These are phyloP conservation scores for Mesoclemmys tuberculata DNA, from an alignment of 2,113 vertebrate species.

Conservation along the genomic window DNA sequence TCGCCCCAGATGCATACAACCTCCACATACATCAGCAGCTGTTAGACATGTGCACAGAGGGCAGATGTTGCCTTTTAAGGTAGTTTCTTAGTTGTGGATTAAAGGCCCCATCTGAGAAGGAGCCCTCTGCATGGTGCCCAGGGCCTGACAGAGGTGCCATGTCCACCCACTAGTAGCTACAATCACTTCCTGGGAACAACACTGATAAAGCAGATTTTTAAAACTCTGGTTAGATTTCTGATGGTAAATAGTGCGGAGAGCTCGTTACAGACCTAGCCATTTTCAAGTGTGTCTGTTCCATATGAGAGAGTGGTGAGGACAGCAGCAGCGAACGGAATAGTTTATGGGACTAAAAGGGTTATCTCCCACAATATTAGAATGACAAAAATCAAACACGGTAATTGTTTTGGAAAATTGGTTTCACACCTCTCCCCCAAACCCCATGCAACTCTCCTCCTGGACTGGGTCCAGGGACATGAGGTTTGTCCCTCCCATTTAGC, in stretches of 20 bases:
- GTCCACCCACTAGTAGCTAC: not conserved
- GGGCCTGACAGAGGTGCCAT: accelerated
- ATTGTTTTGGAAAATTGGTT: not conserved
- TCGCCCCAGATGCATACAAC: not conserved
- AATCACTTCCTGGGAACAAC: not conserved
- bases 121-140: not conserved
- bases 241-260: not conserved
- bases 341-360: no score
- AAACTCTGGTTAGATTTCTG: accelerated
- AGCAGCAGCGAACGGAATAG: not conserved
- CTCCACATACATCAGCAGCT: not conserved
- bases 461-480: not conserved
- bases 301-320: not conserved
- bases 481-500: not conserved
- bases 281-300: not conserved
- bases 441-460: not conserved
- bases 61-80: not conserved
- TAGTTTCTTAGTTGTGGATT: not conserved
- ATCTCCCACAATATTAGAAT: not conserved
- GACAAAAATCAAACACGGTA: constrained; percentile 3
- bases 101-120: not conserved
- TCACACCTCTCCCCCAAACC: not conserved
- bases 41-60: not conserved
- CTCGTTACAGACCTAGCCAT: not conserved
- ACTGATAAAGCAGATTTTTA: not conserved